phyloP scores from a whole-genome alignment of 2,797 vertebrate species.

The Megaceryle alcyon region DNA sequence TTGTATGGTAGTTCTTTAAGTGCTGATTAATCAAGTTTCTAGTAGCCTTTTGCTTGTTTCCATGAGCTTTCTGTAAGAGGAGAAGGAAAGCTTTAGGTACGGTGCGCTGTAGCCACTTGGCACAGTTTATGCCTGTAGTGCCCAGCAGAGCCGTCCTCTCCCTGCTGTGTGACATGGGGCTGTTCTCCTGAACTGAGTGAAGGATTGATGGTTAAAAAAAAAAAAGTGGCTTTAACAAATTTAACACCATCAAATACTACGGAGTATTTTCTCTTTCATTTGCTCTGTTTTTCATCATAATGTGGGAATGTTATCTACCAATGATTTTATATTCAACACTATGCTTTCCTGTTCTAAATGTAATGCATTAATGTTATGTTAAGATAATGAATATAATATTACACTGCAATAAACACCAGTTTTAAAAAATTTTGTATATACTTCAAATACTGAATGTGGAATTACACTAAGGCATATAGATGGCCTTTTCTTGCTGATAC shows the following conservation, averaged over 20 bases:
- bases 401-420: background rate
- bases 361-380: background rate
- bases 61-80: background rate
- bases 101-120: fast-evolving
- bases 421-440: background rate
- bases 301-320: background rate
- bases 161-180: background rate
- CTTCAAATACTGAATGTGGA: background rate
- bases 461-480: background rate
- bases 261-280: background rate
- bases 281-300: background rate
- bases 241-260: background rate
- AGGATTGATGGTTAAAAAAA: background rate
- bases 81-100: background rate
- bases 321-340: background rate
- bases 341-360: background rate
- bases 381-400: background rate
- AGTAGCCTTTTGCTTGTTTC: background rate
- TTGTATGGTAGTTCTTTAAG: background rate
- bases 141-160: background rate
- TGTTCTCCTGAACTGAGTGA: background rate
- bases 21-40: background rate
- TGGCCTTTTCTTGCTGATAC: background rate
- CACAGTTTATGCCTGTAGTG: background rate
- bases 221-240: background rate